Evolutionary conservation across 2,113 vertebrate species (phyloP).

Genomic region (Hystrix brachyura): DNA sequence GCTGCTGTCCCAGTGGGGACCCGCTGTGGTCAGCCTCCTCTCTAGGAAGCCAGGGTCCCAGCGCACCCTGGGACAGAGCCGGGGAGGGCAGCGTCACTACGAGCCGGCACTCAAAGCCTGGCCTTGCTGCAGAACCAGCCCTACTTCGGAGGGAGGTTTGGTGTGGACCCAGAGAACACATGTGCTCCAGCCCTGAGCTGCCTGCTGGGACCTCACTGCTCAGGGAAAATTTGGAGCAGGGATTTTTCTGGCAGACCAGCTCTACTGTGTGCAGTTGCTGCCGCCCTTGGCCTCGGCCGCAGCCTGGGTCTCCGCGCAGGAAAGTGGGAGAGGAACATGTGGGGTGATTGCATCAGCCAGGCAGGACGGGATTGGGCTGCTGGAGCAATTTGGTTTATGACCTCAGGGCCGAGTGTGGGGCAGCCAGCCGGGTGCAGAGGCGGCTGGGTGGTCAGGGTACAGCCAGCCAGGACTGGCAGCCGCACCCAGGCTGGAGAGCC

Average conservation of each 20-base stretch:
- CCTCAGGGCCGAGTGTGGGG: slow-evolving; percentile 87
- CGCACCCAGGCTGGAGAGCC: background rate
- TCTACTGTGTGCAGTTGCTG: background rate
- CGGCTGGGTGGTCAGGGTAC: slow-evolving; percentile 83
- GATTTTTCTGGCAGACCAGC: accelerated
- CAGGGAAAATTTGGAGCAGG: accelerated
- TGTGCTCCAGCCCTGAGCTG: background rate
- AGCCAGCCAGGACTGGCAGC: background rate
- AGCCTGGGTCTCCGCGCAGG: no score
- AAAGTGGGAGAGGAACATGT: background rate
- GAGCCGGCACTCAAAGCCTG: background rate
- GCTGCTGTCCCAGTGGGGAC: background rate
- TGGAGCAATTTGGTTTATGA: slow-evolving; percentile 88
- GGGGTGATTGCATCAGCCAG: slow-evolving; percentile 90
- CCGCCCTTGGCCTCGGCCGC: background rate
- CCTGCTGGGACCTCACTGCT: background rate
- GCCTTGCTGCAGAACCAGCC: slow-evolving; percentile 69
- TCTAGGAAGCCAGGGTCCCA: background rate
- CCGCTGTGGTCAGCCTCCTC: background rate
- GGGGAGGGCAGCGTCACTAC: background rate
- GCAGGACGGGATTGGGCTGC: slow-evolving; percentile 88
- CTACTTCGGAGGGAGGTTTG: slow-evolving; percentile 64
- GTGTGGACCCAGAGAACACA: slow-evolving; percentile 4
- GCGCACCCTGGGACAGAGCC: background rate
- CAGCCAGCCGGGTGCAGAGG: slow-evolving; percentile 78